A percentile compares a stretch with the other conserved stretches of the same genome.
These are phyloP conservation scores for Aleiodes leptofemur DNA, from an alignment of 2,888 invertebrate genomes.

Conservation along the genomic window DNA sequence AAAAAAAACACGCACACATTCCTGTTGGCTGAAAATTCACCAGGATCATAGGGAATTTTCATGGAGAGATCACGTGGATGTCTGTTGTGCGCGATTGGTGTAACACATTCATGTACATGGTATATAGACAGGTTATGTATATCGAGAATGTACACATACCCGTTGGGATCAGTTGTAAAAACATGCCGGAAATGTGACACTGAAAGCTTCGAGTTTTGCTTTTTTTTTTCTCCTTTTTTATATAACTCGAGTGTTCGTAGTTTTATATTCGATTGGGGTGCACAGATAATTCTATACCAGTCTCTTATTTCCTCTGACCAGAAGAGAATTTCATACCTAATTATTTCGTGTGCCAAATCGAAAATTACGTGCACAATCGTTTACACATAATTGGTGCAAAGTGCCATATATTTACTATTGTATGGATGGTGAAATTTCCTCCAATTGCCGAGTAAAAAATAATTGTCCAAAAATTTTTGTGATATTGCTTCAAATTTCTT, in stretches of 20 bases:
- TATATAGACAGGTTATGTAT: conserved; percentile 26
- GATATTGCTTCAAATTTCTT: no score
- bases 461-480: no score
- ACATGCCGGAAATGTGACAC: conserved; percentile 31
- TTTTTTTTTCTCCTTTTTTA: conserved; percentile 32
- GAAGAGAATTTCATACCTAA: background rate
- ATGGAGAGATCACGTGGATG: conserved; percentile 19
- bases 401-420: no score
- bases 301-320: no score
- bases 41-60: conserved; percentile 31
- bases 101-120: conserved; percentile 12
- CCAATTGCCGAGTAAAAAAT: no score
- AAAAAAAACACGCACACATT: conserved; percentile 19
- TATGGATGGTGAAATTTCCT: no score
- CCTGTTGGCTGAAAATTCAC: conserved; percentile 28
- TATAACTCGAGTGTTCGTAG: background rate
- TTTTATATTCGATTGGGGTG: background rate
- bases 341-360: background rate
- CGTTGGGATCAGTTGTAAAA: conserved; percentile 33
- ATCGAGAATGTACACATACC: conserved; percentile 3
- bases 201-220: conserved; percentile 11
- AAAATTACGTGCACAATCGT: background rate
- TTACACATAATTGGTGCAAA: no score
- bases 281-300: background rate
- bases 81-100: conserved; percentile 28